Evolutionary conservation across 1,140 invertebrate genomes (phyloP).

Genomic region (Temnothorax nylanderi): DNA sequence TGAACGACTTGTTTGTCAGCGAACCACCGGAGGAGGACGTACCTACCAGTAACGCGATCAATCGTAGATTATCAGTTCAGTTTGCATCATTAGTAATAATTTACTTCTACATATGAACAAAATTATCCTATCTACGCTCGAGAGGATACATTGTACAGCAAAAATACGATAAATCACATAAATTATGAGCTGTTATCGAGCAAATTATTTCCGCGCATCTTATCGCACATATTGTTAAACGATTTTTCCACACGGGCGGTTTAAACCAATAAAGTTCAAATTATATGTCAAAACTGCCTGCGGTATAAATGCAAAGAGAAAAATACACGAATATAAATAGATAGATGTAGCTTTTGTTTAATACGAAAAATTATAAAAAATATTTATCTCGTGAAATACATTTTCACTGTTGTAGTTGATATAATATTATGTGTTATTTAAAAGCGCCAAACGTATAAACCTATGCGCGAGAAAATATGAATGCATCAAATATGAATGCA

Average conservation of each 20-base stretch:
- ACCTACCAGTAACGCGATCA: not conserved
- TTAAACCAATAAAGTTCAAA: not conserved
- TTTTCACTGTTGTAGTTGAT: not conserved
- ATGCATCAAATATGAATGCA: not conserved
- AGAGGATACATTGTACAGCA: not conserved
- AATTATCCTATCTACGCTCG: not conserved
- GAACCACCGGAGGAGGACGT: no score
- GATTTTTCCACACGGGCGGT: not conserved
- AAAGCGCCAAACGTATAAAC: not conserved
- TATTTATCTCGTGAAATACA: not conserved
- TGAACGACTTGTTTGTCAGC: not conserved
- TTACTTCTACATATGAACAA: not conserved
- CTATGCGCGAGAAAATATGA: not conserved
- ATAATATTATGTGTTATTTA: conserved; percentile 8
- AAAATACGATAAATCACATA: not conserved
- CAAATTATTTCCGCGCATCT: not conserved
- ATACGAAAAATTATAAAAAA: not conserved
- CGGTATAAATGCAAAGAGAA: not conserved
- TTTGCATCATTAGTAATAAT: not conserved
- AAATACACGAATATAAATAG: not conserved
- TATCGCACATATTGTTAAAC: not conserved
- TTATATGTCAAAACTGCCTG: not conserved
- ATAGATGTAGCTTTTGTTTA: not conserved
- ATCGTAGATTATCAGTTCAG: no score
- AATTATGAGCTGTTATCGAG: not conserved